A percentile compares a stretch with the other conserved stretches of the same genome.
phyloP scores from a whole-genome alignment of 1,140 invertebrate species.

The Achroia grisella region DNA sequence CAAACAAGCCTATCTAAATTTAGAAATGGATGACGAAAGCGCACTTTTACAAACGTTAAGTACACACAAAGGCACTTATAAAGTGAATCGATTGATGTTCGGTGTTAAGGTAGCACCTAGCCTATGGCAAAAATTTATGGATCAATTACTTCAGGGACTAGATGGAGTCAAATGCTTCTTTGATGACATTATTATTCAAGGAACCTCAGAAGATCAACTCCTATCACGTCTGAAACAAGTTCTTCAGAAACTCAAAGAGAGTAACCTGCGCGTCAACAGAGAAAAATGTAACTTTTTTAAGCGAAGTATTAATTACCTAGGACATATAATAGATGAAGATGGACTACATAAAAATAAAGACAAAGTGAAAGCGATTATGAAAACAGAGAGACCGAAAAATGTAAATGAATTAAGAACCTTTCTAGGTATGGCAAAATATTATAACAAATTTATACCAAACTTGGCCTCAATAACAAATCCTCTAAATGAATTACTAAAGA shows the following conservation, averaged over 20 bases:
- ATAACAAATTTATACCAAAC: slow-evolving; percentile 31
- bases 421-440: slow-evolving; percentile 30
- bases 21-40: no score
- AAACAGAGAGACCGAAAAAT: not conserved
- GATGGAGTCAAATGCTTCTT: no score
- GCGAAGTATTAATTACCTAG: slow-evolving; percentile 9
- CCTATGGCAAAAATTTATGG: no score
- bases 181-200: slow-evolving; percentile 12
- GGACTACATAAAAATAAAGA: slow-evolving; percentile 10
- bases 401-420: slow-evolving; percentile 28
- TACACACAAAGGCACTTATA: no score
- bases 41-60: no score
- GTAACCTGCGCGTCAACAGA: slow-evolving; percentile 9
- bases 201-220: slow-evolving; percentile 3
- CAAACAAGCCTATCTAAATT: no score
- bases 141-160: no score
- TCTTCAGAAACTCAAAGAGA: slow-evolving; percentile 8
- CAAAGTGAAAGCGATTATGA: slow-evolving; percentile 2
- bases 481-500: slow-evolving; percentile 24
- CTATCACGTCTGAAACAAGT: not conserved
- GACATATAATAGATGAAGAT: slow-evolving; percentile 13
- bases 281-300: slow-evolving; percentile 11
- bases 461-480: slow-evolving; percentile 11
- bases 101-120: no score
- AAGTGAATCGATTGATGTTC: no score